A percentile compares a stretch with the other conserved stretches of the same genome.
These are phyloP conservation scores for Torymus texanus DNA, from an alignment of 2,888 invertebrate genomes.

Conservation along the genomic window DNA sequence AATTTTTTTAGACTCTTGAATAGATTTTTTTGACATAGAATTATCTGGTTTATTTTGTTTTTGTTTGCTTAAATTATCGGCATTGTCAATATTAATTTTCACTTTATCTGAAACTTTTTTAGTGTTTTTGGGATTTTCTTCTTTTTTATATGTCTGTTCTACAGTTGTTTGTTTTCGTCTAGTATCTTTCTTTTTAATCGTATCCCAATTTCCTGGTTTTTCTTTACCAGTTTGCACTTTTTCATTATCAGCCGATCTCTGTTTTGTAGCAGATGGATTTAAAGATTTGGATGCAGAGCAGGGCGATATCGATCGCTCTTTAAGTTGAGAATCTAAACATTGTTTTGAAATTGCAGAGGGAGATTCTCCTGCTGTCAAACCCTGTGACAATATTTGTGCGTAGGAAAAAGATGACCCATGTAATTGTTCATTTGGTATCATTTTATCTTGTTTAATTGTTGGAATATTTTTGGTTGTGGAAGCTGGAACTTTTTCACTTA, in stretches of 20 bases:
- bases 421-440: constrained; percentile 4
- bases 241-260: constrained; percentile 1
- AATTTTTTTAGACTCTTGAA: background rate
- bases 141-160: constrained; percentile 27
- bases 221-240: constrained; percentile 15
- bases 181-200: constrained; percentile 54
- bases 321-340: constrained; percentile 25
- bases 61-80: constrained; percentile 17
- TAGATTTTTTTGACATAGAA: background rate
- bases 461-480: background rate
- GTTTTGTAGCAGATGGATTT: background rate
- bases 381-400: constrained; percentile 83
- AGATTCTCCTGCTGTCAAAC: constrained; percentile 67
- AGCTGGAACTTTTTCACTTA: too few species aligned
- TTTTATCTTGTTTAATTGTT: background rate
- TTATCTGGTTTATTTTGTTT: background rate
- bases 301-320: constrained; percentile 24
- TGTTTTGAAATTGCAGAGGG: constrained; percentile 23
- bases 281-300: background rate
- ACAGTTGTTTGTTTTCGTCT: constrained; percentile 38
- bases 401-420: constrained; percentile 78
- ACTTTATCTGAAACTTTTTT: constrained; percentile 36
- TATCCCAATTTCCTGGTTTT: constrained; percentile 44
- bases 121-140: constrained; percentile 54
- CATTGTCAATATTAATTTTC: constrained; percentile 47